Evolutionary conservation across 2,113 vertebrate species (phyloP), one percentile per base, ranked within the genome.

Genomic region (Porphyrio hochstetteri): DNA sequence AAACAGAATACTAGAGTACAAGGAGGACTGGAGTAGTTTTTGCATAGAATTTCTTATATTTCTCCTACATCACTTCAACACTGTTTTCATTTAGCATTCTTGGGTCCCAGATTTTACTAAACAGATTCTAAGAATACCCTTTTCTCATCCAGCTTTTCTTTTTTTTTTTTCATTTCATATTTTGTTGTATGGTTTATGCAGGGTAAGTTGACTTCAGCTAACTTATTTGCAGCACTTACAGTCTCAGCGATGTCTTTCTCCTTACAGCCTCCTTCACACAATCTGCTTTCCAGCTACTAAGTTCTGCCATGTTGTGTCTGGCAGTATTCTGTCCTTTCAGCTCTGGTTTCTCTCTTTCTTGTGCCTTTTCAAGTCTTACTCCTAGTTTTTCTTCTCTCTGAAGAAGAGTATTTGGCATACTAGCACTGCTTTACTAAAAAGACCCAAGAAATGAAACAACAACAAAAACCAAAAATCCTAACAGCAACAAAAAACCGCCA

Each of bases 331-430:
- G 36, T 71, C 70, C 60, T 91, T 89, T 89, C 57, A 89, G 42
- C 16, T 56, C 92, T 60, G 15, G 19, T 89, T 82, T 89, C 69
- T 77, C 10, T 57, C 7, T 65, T 76, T 60, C 64, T 85, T 92
- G 78, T 48, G 79, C 44, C 90, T 95, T 96, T 93, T 95, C 64
- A 93, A 92, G 91, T 64, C 74, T 82, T 55, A 29, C 36, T 55
- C 24, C 65, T 87, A 64, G 60, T 3, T 78, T 35, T 65, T 61
- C 25, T 70, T 50, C 38, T 57, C 44, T 53, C 57, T 84, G 14
- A 92, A 63, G 4, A 92, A 52, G 19, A 61, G 70, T 35, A 68
- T 3, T 28, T 84, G 33, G 4, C 27, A 63, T 46, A 38, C 15
- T 55, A 33, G 14, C 52, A 76, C 33, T 28, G 20, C 9, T 65